Evolutionary conservation across 1,140 invertebrate genomes (phyloP).

Genomic region (Stegodyphus mimosarum): DNA sequence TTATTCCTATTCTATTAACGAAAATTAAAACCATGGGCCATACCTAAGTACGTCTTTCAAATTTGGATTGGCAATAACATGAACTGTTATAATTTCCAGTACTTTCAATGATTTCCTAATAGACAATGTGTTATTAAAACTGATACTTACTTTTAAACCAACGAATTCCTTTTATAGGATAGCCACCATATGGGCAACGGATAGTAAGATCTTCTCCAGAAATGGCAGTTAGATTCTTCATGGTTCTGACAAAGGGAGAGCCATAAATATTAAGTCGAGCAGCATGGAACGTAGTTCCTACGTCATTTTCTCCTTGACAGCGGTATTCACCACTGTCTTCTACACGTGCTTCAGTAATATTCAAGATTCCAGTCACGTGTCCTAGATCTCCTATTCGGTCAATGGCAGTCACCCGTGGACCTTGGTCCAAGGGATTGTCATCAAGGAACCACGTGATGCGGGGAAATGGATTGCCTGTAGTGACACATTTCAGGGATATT

Average conservation of each 20-base stretch:
- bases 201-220: conserved; percentile 68
- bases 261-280: conserved; percentile 65
- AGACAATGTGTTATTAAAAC: no score
- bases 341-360: conserved; percentile 67
- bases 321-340: conserved; percentile 69
- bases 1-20: no score
- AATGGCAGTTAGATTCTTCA: conserved; percentile 69
- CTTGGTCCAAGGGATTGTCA: conserved; percentile 69
- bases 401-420: conserved; percentile 73
- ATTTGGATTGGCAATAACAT: background rate
- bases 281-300: conserved; percentile 65
- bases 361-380: conserved; percentile 69
- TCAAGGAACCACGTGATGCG: conserved; percentile 95
- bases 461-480: conserved; percentile 91
- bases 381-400: conserved; percentile 71
- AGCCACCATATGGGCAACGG: conserved; percentile 64
- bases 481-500: conserved; percentile 73
- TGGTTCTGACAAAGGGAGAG: conserved; percentile 68
- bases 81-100: background rate
- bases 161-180: conserved; percentile 66
- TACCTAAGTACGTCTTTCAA: background rate
- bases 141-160: conserved; percentile 70
- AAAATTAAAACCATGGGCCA: background rate
- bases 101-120: background rate
- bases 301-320: conserved; percentile 67